Conservation (phyloP, 1,140 invertebrate genomes). For the Meloidogyne floridensis region DNA sequence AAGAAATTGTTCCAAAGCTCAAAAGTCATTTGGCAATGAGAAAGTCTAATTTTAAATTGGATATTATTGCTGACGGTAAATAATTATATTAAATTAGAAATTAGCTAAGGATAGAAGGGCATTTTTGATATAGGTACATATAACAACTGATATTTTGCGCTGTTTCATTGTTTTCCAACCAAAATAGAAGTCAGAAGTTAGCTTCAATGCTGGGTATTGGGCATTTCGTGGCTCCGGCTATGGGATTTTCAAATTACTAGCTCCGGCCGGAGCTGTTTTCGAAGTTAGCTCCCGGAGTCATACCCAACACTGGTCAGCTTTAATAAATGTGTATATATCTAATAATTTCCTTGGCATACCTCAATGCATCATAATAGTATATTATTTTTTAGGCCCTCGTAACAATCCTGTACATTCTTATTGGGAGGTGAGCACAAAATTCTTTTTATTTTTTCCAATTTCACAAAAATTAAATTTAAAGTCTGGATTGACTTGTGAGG, state of each 20-base stretch:
- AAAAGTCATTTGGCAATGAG: constrained; percentile 39
- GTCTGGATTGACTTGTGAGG: constrained; percentile 52
- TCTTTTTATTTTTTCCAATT: constrained; percentile 7
- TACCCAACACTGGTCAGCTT: no score
- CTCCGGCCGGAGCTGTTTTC: no score
- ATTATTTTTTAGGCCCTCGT: constrained; percentile 49
- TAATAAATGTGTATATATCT: no score
- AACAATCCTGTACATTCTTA: constrained; percentile 62
- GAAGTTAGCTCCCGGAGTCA: no score
- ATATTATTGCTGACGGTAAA: constrained; percentile 25
- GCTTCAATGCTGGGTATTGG: no score
- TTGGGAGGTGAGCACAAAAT: constrained; percentile 49
- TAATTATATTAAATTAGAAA: constrained; percentile 12
- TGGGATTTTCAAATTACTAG: no score
- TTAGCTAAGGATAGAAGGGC: no score
- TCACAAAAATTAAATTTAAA: constrained; percentile 19
- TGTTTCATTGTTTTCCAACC: no score
- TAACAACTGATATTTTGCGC: no score
- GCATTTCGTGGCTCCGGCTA: no score
- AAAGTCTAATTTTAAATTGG: constrained; percentile 11
- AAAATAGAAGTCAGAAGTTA: no score
- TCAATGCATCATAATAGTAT: constrained; percentile 42
- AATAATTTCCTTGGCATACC: no score
- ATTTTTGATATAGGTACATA: constrained; percentile 21
- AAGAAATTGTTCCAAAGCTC: constrained; percentile 56